Conservation (phyloP, 1,140 invertebrate genomes). For the Paraescarpia echinospica region DNA sequence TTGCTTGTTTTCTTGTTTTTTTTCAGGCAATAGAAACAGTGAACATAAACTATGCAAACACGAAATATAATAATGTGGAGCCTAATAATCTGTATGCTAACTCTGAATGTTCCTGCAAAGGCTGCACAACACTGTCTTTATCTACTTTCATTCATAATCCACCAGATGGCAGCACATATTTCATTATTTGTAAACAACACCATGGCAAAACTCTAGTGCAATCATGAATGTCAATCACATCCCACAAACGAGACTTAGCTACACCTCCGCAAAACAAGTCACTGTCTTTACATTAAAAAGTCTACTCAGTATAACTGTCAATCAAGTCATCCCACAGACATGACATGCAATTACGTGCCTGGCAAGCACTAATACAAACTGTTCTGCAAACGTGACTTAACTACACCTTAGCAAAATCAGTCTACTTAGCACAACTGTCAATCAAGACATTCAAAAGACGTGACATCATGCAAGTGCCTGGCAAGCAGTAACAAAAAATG, state of each 20-base stretch:
- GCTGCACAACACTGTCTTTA: background rate
- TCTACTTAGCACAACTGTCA: background rate
- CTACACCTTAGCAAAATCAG: background rate
- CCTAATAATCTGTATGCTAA: background rate
- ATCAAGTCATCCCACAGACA: background rate
- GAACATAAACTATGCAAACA: background rate
- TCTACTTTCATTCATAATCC: background rate
- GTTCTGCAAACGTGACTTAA: background rate
- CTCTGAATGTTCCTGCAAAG: too few species aligned
- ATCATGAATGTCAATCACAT: too few species aligned
- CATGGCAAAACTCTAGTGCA: too few species aligned
- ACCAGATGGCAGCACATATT: background rate
- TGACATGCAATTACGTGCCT: background rate
- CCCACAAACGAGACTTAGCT: too few species aligned
- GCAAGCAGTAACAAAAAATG: background rate
- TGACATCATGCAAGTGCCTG: background rate
- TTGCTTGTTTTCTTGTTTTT: background rate
- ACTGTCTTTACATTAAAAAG: background rate
- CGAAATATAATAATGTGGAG: background rate
- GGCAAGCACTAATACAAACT: background rate
- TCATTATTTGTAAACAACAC: background rate
- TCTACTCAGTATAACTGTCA: background rate
- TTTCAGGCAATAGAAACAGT: background rate
- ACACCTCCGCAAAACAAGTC: too few species aligned
- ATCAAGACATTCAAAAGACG: background rate